phyloP scores from a whole-genome alignment of 2,888 invertebrate genomes.

The Lycaena phlaeas region DNA sequence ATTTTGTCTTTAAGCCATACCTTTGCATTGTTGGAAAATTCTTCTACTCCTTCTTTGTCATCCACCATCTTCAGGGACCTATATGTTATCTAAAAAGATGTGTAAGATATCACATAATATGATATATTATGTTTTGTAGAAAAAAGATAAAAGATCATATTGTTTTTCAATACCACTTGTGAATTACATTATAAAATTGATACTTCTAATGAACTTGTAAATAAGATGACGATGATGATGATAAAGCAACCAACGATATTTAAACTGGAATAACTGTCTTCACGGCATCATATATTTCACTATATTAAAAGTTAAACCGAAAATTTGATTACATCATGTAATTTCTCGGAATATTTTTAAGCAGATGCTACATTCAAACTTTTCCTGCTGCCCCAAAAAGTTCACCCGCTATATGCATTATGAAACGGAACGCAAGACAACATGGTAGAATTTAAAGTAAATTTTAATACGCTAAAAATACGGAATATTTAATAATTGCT shows the following conservation, averaged over 20 bases:
- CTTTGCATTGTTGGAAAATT: constrained; percentile 49
- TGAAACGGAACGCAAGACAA: constrained; percentile 1
- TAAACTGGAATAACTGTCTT: too few relatives aligned
- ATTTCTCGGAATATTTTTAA: constrained; percentile 2
- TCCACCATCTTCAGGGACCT: constrained; percentile 48
- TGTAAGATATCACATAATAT: too few relatives aligned
- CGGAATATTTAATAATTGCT: too few relatives aligned
- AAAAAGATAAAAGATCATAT: too few relatives aligned
- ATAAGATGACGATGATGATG: too few relatives aligned
- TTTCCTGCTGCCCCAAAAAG: constrained; percentile 1
- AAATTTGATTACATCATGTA: constrained; percentile 1
- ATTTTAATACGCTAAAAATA: constrained; percentile 2
- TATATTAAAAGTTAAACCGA: constrained; percentile 4
- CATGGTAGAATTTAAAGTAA: neutral
- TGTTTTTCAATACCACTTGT: too few relatives aligned
- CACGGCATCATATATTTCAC: neutral
- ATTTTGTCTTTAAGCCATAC: constrained; percentile 68
- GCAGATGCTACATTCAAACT: constrained; percentile 5
- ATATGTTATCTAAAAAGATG: constrained; percentile 45
- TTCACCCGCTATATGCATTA: neutral
- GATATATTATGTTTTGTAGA: too few relatives aligned
- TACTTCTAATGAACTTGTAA: too few relatives aligned
- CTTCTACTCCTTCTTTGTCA: constrained; percentile 51
- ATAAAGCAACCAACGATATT: too few relatives aligned
- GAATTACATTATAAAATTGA: too few relatives aligned